A percentile compares a stretch with the other conserved stretches of the same genome.
phyloP scores from a whole-genome alignment of 1,140 invertebrate species.

The Psix sp. region DNA sequence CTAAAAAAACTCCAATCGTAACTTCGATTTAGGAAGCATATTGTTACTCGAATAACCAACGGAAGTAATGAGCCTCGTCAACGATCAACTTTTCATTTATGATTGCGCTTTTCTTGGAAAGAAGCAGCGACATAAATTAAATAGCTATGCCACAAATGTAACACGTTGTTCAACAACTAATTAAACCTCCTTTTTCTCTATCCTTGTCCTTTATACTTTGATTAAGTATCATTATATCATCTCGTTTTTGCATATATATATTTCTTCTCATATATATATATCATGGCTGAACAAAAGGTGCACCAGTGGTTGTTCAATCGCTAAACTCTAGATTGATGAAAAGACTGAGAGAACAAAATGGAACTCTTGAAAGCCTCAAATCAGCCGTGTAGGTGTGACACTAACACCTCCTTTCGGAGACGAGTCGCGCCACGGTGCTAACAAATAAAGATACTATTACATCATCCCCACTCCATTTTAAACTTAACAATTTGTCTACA shows the following conservation, averaged over 20 bases:
- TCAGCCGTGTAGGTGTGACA: no score
- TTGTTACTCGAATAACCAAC: no score
- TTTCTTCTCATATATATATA: no score
- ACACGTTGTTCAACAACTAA: constrained; percentile 44
- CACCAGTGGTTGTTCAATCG: constrained; percentile 13
- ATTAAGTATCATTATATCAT: constrained; percentile 30
- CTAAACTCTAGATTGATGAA: no score
- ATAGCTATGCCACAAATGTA: constrained; percentile 16
- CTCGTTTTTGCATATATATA: constrained; percentile 3
- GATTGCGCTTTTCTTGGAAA: constrained; percentile 39
- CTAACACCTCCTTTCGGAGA: no score
- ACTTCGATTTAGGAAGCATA: no score
- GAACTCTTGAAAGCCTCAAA: no score
- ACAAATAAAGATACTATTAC: constrained; percentile 37
- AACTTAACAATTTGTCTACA: constrained; percentile 47
- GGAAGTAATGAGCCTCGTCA: no score
- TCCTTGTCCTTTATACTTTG: constrained; percentile 39
- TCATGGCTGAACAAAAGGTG: constrained; percentile 17
- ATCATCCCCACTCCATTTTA: constrained; percentile 19
- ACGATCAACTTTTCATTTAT: no score
- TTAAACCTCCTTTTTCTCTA: constrained; percentile 9
- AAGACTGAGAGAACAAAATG: no score
- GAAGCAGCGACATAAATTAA: constrained; percentile 32
- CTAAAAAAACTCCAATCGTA: no score
- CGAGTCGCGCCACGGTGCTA: constrained; percentile 4